phyloP scores from a whole-genome alignment of 2,888 invertebrate species.

The Hypsopygia costalis region DNA sequence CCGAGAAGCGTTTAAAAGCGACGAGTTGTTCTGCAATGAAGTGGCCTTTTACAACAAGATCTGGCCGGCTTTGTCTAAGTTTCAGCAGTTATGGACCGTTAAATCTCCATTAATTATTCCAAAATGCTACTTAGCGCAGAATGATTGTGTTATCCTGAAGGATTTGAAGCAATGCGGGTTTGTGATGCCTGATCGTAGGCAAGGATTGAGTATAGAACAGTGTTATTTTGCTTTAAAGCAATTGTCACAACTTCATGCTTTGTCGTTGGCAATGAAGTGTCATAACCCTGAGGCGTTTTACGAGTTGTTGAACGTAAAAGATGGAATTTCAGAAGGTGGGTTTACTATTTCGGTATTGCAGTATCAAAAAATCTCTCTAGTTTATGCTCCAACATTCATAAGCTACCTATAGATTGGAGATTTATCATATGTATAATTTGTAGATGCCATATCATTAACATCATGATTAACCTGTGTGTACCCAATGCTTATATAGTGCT shows the following conservation, averaged over 20 bases:
- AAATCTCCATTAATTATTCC: slow-evolving; percentile 79
- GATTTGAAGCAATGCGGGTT: slow-evolving; percentile 82
- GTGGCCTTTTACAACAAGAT: slow-evolving; percentile 86
- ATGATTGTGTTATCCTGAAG: slow-evolving; percentile 80
- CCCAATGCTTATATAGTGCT: no score
- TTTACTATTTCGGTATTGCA: no score
- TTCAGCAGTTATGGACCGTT: slow-evolving; percentile 73
- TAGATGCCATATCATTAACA: no score
- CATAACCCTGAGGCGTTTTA: slow-evolving; percentile 79
- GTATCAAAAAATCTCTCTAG: no score
- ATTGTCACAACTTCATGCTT: slow-evolving; percentile 83
- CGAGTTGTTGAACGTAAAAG: slow-evolving; percentile 64
- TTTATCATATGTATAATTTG: no score
- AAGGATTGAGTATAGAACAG: slow-evolving; percentile 82
- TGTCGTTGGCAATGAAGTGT: slow-evolving; percentile 83
- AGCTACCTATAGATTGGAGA: no score
- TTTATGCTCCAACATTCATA: no score
- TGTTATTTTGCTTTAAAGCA: slow-evolving; percentile 80
- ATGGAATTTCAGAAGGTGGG: slow-evolving; percentile 71
- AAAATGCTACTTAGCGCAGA: slow-evolving; percentile 80
- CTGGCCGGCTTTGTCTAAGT: slow-evolving; percentile 82
- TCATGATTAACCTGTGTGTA: no score
- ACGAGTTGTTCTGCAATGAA: slow-evolving; percentile 85
- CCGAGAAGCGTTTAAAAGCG: slow-evolving; percentile 86
- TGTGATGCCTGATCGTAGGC: slow-evolving; percentile 82